These are phyloP conservation scores for Oncorhynchus nerka DNA, from an alignment of 2,113 vertebrate genomes.

Conservation along the genomic window DNA sequence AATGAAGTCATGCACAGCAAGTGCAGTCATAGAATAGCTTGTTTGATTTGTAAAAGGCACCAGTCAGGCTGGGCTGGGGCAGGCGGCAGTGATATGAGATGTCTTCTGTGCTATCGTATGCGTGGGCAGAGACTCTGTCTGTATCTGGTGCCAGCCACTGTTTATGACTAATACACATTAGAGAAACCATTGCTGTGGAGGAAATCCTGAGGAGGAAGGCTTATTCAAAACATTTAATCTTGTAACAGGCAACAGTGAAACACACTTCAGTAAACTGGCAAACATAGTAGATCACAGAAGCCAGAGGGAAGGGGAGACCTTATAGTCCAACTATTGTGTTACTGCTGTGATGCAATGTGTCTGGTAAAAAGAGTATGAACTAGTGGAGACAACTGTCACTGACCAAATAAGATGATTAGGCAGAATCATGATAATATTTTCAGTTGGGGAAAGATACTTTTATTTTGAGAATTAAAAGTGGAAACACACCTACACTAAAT, in stretches of 20 bases:
- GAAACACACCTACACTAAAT: neutral
- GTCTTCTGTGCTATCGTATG: conserved; percentile 18
- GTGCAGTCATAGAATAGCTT: conserved; percentile 35
- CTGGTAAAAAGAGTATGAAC: neutral
- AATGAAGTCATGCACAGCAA: conserved; percentile 39
- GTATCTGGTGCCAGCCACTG: conserved; percentile 29
- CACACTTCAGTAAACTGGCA: neutral
- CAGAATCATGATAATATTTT: too few species aligned
- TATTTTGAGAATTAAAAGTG: neutral
- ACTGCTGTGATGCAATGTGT: neutral
- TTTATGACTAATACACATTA: conserved; percentile 34
- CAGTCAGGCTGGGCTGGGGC: neutral
- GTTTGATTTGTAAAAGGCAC: conserved; percentile 36
- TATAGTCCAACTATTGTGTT: neutral
- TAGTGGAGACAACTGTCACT: conserved; percentile 4
- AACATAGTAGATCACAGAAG: neutral
- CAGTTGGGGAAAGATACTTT: too few species aligned
- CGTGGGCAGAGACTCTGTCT: conserved; percentile 21
- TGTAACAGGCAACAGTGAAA: conserved; percentile 4
- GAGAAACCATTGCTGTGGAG: conserved; percentile 16
- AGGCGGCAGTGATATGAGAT: conserved; percentile 17
- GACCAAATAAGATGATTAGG: neutral
- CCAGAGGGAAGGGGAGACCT: neutral
- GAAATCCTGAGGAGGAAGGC: conserved; percentile 29
- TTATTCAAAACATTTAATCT: conserved; percentile 21